These are phyloP conservation scores for Amblyteles armatorius DNA, from an alignment of 2,888 invertebrate genomes.

Conservation along the genomic window DNA sequence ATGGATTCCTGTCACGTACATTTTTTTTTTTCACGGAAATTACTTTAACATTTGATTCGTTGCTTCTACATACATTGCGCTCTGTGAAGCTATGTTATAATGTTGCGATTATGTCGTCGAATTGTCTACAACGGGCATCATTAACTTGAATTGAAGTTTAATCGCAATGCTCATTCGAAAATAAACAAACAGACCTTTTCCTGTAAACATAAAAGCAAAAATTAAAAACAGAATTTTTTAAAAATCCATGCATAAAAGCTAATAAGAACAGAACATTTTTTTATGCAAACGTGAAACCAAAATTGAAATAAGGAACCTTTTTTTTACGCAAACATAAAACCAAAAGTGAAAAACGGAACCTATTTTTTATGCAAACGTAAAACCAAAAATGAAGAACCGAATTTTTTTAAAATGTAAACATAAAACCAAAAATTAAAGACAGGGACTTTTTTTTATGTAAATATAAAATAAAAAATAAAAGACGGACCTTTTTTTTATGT, in stretches of 20 bases:
- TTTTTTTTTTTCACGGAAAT: not conserved
- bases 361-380: too few relatives aligned
- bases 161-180: not conserved
- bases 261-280: not conserved
- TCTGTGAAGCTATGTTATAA: not conserved
- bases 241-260: not conserved
- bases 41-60: not conserved
- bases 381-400: too few relatives aligned
- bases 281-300: too few relatives aligned
- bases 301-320: not conserved
- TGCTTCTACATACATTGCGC: not conserved
- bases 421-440: too few relatives aligned
- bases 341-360: not conserved
- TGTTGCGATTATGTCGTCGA: not conserved
- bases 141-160: not conserved
- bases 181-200: too few relatives aligned
- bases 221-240: too few relatives aligned
- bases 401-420: too few relatives aligned
- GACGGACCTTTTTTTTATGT: too few relatives aligned
- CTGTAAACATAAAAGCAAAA: too few relatives aligned
- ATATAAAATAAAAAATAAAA: too few relatives aligned
- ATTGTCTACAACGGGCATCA: not conserved
- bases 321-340: not conserved
- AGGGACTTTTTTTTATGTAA: too few relatives aligned
- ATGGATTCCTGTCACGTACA: slow-evolving; percentile 28